A percentile compares a stretch with the other conserved stretches of the same genome.
These are phyloP conservation scores for Amphipyra tragopoginis DNA, from an alignment of 2,888 invertebrate genomes.

Conservation along the genomic window DNA sequence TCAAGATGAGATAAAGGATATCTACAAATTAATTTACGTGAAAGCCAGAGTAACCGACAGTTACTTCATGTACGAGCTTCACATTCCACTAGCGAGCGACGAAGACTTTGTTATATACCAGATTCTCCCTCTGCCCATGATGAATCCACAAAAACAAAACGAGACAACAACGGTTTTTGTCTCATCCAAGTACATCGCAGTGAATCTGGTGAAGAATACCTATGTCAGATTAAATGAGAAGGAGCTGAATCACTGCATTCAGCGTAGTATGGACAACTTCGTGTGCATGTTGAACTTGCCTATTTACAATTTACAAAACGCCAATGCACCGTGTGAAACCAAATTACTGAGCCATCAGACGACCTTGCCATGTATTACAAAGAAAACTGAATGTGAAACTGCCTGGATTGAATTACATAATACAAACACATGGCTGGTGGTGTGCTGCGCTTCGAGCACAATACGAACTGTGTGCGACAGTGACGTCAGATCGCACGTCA, in stretches of 20 bases:
- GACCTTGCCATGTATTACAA: slow-evolving; percentile 1
- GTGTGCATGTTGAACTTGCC: slow-evolving; percentile 8
- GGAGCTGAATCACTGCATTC: slow-evolving; percentile 4
- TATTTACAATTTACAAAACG: slow-evolving; percentile 7
- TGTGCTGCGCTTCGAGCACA: slow-evolving; percentile 1
- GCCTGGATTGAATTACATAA: slow-evolving; percentile 16
- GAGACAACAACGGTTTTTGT: neutral
- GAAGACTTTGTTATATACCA: slow-evolving; percentile 4
- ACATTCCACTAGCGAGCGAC: slow-evolving; percentile 10
- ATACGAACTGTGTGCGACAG: slow-evolving; percentile 8
- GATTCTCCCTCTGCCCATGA: slow-evolving; percentile 8
- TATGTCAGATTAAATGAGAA: slow-evolving; percentile 6
- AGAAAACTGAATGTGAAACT: slow-evolving; percentile 1
- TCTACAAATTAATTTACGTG: slow-evolving; percentile 11
- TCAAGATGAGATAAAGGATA: slow-evolving; percentile 5
- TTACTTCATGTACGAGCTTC: slow-evolving; percentile 18
- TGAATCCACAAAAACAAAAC: neutral
- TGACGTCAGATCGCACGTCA: slow-evolving; percentile 8
- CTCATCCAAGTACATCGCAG: slow-evolving; percentile 7
- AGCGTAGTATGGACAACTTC: neutral
- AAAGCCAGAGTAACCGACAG: slow-evolving; percentile 13
- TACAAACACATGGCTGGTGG: slow-evolving; percentile 11
- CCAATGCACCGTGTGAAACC: slow-evolving; percentile 17
- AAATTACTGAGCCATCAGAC: slow-evolving; percentile 9
- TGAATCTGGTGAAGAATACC: slow-evolving; percentile 14